Evolutionary conservation across 2,113 vertebrate genomes (phyloP).

Genomic region (Psilopsiagon aymara): DNA sequence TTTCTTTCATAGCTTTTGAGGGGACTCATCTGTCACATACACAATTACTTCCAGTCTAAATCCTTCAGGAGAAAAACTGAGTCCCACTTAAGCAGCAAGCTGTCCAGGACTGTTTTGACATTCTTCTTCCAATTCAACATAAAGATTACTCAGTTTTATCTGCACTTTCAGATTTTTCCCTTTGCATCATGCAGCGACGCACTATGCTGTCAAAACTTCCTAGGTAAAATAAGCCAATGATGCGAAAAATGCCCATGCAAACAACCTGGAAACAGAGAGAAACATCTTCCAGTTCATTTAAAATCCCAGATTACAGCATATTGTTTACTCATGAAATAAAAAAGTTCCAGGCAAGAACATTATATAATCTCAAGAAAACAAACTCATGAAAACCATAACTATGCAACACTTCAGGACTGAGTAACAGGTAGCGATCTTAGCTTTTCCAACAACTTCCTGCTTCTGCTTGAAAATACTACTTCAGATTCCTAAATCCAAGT

Average conservation of each 20-base stretch:
- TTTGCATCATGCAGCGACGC: conserved; percentile 96
- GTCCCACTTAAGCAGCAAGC: conserved; percentile 71
- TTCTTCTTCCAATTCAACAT: conserved; percentile 33
- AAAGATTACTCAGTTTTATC: conserved; percentile 86
- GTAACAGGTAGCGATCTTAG: background rate
- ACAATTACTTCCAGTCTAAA: conserved; percentile 26
- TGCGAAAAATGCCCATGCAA: conserved; percentile 96
- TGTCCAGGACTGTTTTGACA: conserved; percentile 47
- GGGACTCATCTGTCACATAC: conserved; percentile 48
- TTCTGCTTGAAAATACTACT: background rate
- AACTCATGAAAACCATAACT: background rate
- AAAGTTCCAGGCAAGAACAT: background rate
- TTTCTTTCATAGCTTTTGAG: conserved; percentile 38
- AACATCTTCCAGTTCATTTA: conserved; percentile 25
- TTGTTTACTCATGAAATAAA: background rate
- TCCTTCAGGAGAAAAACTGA: conserved; percentile 44
- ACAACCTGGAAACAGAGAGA: conserved; percentile 82
- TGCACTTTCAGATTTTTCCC: conserved; percentile 81
- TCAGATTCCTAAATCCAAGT: background rate
- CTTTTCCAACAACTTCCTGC: background rate
- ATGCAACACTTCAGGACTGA: background rate
- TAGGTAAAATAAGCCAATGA: conserved; percentile 91
- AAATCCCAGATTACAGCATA: background rate
- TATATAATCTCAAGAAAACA: background rate
- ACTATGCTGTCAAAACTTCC: conserved; percentile 97